phyloP scores from a whole-genome alignment of 2,797 vertebrate genomes.

The Nasua narica region DNA sequence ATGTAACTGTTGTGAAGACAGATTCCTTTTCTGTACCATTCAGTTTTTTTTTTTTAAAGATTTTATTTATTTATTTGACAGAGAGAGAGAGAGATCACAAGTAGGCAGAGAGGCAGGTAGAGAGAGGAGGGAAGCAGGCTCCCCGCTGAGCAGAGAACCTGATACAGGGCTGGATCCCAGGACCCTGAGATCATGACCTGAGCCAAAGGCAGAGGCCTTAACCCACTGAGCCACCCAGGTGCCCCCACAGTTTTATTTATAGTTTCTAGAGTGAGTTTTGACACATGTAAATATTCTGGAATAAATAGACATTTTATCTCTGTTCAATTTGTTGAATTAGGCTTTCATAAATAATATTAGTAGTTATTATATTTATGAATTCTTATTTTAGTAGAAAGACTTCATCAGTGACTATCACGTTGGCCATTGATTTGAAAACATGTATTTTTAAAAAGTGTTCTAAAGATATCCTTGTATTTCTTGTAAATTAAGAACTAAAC shows the following conservation, averaged over 20 bases:
- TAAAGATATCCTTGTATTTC: background rate
- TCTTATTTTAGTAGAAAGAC: background rate
- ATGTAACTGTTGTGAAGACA: background rate
- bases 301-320: background rate
- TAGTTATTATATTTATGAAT: background rate
- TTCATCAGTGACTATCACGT: background rate
- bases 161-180: too few species aligned
- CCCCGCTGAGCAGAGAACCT: too few species aligned
- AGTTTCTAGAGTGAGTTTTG: background rate
- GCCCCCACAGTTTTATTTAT: background rate
- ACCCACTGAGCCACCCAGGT: too few species aligned
- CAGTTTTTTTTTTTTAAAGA: too few species aligned
- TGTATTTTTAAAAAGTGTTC: background rate
- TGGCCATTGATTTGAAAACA: background rate
- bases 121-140: too few species aligned
- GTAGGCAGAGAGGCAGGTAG: too few species aligned
- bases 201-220: too few species aligned
- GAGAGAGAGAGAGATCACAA: too few species aligned
- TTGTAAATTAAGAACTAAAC: background rate
- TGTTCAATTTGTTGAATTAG: background rate
- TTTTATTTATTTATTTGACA: too few species aligned
- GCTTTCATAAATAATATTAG: background rate
- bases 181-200: too few species aligned
- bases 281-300: background rate
- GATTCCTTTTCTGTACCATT: background rate